Evolutionary conservation across 2,888 invertebrate species (phyloP).

Genomic region (Cerceris ruficornis): DNA sequence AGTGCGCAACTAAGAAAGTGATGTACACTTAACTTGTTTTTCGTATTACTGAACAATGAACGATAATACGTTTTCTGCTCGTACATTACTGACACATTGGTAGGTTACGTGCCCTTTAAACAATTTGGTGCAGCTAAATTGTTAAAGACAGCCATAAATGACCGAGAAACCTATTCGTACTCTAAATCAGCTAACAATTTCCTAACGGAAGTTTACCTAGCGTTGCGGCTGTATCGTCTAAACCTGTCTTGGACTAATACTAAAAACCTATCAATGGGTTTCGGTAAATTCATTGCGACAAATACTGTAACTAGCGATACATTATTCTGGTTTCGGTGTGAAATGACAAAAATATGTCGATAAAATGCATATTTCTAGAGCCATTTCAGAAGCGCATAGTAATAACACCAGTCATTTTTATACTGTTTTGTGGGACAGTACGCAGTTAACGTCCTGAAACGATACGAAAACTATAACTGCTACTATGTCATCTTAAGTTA

Average conservation of each 20-base stretch:
- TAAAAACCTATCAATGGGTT: constrained; percentile 56
- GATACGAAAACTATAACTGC: constrained; percentile 22
- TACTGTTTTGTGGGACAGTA: constrained; percentile 36
- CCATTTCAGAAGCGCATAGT: constrained; percentile 15
- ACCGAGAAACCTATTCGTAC: constrained; percentile 42
- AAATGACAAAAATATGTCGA: constrained; percentile 43
- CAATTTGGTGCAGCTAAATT: constrained; percentile 67
- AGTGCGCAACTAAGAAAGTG: constrained; percentile 43
- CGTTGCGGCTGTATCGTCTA: constrained; percentile 42
- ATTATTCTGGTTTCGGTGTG: constrained; percentile 40
- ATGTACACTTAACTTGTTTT: constrained; percentile 49
- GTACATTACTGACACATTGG: constrained; percentile 37
- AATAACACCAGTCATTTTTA: constrained; percentile 35
- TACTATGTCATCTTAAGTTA: constrained; percentile 24
- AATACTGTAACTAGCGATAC: constrained; percentile 63
- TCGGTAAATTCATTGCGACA: constrained; percentile 48
- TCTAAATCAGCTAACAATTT: constrained; percentile 41
- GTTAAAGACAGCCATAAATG: constrained; percentile 30
- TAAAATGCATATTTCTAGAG: constrained; percentile 41
- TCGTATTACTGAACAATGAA: constrained; percentile 45
- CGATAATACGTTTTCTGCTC: constrained; percentile 41
- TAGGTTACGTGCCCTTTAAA: constrained; percentile 45
- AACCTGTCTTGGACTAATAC: constrained; percentile 58
- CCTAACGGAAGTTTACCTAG: constrained; percentile 45
- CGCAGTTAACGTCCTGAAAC: constrained; percentile 20